phyloP scores from a whole-genome alignment of 2,113 vertebrate genomes.

The Corythornis madagascariensis region DNA sequence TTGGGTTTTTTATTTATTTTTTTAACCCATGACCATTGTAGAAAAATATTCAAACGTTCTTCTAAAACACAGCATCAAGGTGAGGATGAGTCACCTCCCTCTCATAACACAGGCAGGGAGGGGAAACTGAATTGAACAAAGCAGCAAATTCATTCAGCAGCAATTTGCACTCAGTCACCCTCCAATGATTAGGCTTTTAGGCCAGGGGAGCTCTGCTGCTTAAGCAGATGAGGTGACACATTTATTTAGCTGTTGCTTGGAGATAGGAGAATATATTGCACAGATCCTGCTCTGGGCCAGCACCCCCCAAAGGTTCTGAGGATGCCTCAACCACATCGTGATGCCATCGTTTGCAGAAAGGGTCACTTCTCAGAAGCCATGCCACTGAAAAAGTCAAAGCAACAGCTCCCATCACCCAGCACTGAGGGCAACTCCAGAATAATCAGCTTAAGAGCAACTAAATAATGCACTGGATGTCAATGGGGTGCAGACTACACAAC shows the following conservation, averaged over 20 bases:
- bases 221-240: neutral
- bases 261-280: conserved; percentile 17
- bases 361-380: neutral
- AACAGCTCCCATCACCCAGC: rapidly evolving
- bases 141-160: neutral
- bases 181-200: neutral
- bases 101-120: neutral
- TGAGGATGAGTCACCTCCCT: conserved; percentile 7
- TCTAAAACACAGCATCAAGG: neutral
- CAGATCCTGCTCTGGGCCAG: neutral
- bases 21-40: neutral
- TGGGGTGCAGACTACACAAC: neutral
- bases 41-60: neutral
- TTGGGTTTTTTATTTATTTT: neutral
- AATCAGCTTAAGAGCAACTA: neutral
- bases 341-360: rapidly evolving
- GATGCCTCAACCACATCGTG: rapidly evolving
- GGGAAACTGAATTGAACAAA: neutral
- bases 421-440: neutral
- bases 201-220: conserved; percentile 14
- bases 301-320: neutral
- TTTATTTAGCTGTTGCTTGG: conserved; percentile 34
- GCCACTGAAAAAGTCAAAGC: neutral
- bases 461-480: neutral
- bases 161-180: conserved; percentile 9